Conservation (phyloP, 2,113 vertebrate species). For the Microtus oregoni region DNA sequence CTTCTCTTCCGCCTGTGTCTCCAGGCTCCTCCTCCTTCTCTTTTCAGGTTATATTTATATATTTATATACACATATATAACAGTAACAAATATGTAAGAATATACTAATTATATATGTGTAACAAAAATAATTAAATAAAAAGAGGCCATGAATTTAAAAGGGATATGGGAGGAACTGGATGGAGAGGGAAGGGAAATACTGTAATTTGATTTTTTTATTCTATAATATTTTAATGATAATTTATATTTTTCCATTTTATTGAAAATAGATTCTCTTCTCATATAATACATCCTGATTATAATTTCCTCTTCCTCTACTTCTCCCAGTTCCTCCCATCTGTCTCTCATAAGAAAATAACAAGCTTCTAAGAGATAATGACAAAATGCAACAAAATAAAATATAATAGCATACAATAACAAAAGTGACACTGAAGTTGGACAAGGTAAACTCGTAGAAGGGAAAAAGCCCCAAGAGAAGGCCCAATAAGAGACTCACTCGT, state of each 20-base stretch:
- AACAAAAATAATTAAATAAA: background rate
- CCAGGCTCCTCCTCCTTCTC: background rate
- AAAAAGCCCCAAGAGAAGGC: background rate
- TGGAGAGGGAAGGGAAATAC: background rate
- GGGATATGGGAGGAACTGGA: background rate
- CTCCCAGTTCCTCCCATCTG: background rate
- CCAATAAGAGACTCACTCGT: background rate
- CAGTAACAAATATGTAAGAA: background rate
- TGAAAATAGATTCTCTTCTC: background rate
- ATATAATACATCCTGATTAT: background rate
- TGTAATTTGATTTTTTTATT: background rate
- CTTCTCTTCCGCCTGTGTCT: background rate
- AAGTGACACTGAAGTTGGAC: background rate
- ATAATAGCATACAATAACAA: background rate
- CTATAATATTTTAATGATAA: background rate
- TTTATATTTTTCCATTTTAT: background rate
- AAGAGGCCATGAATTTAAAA: background rate
- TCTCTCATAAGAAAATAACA: background rate
- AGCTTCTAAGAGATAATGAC: background rate
- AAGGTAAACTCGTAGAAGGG: background rate
- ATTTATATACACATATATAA: background rate
- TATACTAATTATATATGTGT: background rate
- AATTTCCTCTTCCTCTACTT: background rate
- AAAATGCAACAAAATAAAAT: background rate
- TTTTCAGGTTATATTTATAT: background rate